Base-by-base conservation (phyloP, 2,797 vertebrate species). In the Rhodeus uyekii region DNA sequence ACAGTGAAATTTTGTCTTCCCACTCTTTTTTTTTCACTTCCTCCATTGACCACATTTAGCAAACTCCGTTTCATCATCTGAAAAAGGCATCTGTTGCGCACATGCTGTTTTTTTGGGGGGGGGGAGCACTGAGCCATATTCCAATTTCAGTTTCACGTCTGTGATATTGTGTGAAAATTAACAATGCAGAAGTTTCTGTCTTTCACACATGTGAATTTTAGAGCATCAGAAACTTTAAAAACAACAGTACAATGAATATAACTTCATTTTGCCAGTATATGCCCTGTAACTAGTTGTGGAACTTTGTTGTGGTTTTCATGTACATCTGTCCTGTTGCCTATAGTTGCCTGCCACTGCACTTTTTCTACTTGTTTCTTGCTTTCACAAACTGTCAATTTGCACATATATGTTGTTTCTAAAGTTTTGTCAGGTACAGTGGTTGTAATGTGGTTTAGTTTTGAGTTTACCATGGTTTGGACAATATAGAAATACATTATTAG, bases 51-150 rank as follows among this genome's bases (percentile, higher is more conserved):
- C 82, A 84, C 84, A 84, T 89, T 72, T 53, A 87, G 69, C 82
- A 83, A 87, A 84, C 75, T 65, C 69, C 84, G 65, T 86, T 88
- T 85, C 74, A 82, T 89, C 85, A 71, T 83, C 83, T 76, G 58
- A 86, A 86, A 71, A 83, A 29, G 86, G 72, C 90, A 90, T 91
- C 88, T 92, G 91, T 65, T 60, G 85, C 53, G 88, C 91, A 92
- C 80, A 87, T 92, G 90, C 77, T 81, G 69, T 19, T 58, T 73
- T 84, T 86, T 65, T 34, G 29, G 46, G 38, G 34, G 38, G 29
- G 46, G 38, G 34, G 38, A 78, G 34, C 29, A 27, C 69, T 80
- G 60, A 58, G 61, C 60, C 22, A 42, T 72, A 60, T 63, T 83
- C 44, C 58, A 78, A 50, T 78, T 78, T 78, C 36, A 64, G 18